These are phyloP conservation scores for Neodon shergylaensis DNA, from an alignment of 2,113 vertebrate species.

Conservation along the genomic window DNA sequence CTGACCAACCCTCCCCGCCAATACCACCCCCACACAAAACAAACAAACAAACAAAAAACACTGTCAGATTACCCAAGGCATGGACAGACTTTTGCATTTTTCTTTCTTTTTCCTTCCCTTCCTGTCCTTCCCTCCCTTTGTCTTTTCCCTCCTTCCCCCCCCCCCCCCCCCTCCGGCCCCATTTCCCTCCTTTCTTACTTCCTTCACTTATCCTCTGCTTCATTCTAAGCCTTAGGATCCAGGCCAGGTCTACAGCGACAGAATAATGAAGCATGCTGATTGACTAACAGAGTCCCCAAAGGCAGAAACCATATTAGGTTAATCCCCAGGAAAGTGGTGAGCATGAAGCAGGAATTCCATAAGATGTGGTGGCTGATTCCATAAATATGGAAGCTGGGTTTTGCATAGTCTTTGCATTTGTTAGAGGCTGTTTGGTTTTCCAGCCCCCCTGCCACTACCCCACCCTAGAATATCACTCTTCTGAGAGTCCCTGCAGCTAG, in stretches of 20 bases:
- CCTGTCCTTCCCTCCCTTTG: background rate
- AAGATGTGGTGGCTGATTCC: background rate
- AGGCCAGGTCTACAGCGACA: background rate
- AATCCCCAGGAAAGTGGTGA: background rate
- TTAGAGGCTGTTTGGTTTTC: background rate
- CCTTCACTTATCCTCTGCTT: background rate
- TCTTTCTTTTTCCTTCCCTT: background rate
- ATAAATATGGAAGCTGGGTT: background rate
- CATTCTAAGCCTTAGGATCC: background rate
- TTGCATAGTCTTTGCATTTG: background rate
- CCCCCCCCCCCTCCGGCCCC: no score
- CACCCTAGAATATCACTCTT: background rate
- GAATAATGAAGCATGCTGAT: slow-evolving; percentile 6
- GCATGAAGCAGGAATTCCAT: background rate
- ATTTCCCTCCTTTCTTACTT: background rate
- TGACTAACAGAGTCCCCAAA: background rate
- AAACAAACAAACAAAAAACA: background rate
- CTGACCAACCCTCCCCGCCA: fast-evolving
- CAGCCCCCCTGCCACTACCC: no score
- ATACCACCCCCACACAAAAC: no score
- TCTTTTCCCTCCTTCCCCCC: no score
- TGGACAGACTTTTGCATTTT: background rate
- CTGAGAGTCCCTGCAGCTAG: background rate
- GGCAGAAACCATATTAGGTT: background rate
- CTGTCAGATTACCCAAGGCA: background rate